Evolutionary conservation across 2,113 vertebrate genomes (phyloP), one percentile per base, ranked within the genome.

Genomic region (Osmerus eperlanus): DNA sequence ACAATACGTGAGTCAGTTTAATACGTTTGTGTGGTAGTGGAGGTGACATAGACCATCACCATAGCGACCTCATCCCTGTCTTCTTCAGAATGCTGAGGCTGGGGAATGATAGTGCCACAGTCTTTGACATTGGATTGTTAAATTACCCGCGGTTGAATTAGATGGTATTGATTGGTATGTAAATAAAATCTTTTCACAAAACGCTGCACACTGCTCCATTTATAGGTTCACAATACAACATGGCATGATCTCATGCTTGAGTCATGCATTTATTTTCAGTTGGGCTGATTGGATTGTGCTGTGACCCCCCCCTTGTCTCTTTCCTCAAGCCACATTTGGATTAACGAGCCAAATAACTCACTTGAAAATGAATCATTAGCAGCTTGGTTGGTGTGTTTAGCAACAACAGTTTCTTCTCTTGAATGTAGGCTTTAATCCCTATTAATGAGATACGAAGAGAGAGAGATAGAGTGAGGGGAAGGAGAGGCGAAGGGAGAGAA

Each of bases 101-200:
- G 58, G 29, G 54, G 18, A 73, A 28, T 59, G 4, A 21, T 59
- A 19, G 18, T 56, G 65, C 36, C 56, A 13, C 18, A 13, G 60
- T 29, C 28, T 65, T 66, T 81, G 56, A 21, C 60, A 3, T 9
- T 68, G 55, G 64, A 70, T 79, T 73, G 84, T 74, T 90, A 71
- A 84, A 28, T 23, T 21, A 58, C 55, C 36, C 73, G 55, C 68
- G 75, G 60, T 72, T 81, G 52, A 62, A 62, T 68, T 67, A 80
- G 65, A 63, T 71, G 64, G 68, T 71, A 82, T 86, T 81, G 81
- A 86, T 84, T 41, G 7, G 16, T 73, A 78, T 85, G 79, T 59
- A 80, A 85, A 88, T 83, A 78, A 67, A 77, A 59, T 56, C 11
- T 65, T 59, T 59, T 32, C 51, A 68, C 18, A 21, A 41, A 28